These are phyloP conservation scores for Progne subis DNA, from an alignment of 2,113 vertebrate species.

Conservation along the genomic window DNA sequence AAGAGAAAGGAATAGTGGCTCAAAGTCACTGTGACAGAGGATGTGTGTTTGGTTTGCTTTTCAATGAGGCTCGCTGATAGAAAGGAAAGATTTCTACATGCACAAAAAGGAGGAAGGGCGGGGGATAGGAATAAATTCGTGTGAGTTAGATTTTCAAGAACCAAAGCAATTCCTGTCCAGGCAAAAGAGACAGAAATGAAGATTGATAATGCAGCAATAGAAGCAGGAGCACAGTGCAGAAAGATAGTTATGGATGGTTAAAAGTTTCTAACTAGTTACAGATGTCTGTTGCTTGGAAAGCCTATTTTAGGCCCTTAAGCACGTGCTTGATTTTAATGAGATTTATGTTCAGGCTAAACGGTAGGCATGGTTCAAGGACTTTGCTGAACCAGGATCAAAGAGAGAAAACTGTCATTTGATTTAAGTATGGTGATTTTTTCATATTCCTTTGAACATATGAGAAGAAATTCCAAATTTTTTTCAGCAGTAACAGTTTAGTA, in stretches of 20 bases:
- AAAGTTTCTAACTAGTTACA: constrained; percentile 45
- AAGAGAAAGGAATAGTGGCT: background rate
- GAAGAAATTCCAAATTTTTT: background rate
- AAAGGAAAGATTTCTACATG: background rate
- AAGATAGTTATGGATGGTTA: constrained; percentile 64
- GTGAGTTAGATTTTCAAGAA: constrained; percentile 36
- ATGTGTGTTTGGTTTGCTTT: background rate
- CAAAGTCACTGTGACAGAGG: background rate
- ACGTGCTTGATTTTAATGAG: constrained; percentile 29
- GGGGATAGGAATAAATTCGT: background rate
- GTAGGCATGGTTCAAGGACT: background rate
- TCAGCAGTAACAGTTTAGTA: background rate
- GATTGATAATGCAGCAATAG: constrained; percentile 44
- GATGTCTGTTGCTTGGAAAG: constrained; percentile 2
- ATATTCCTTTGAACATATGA: background rate
- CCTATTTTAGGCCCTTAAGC: background rate
- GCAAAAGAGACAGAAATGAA: constrained; percentile 43
- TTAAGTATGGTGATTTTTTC: background rate
- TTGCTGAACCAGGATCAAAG: background rate
- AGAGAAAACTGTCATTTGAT: background rate
- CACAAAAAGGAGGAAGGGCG: background rate
- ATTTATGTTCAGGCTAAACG: constrained; percentile 10
- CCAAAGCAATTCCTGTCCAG: constrained; percentile 35
- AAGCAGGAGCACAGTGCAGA: constrained; percentile 20
- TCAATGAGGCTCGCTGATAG: background rate